Evolutionary conservation across 2,797 vertebrate species (phyloP), one percentile per base, ranked within the genome.

Genomic region (Eulemur coronatus): DNA sequence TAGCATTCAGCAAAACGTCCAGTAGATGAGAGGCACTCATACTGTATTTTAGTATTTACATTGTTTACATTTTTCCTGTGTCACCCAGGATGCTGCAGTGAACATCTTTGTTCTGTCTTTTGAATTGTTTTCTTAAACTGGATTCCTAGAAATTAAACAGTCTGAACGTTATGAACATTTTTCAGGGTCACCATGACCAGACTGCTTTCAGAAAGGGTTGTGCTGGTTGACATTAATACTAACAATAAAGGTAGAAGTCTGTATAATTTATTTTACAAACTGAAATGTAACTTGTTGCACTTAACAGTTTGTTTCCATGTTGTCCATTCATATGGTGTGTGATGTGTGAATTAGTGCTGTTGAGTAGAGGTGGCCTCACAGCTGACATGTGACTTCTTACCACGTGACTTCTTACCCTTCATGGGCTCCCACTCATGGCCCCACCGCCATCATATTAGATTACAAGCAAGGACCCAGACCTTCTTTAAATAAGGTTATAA

Each of bases 371-470:
- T 20, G 7, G 3, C 11, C 57, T 75, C 33, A 11, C 0, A 0
- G 48, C 35, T 38, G 6, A 5, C 12, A 8, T 7, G 41, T 28
- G 1, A 5, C 70, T 80, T 65, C 61, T 52, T 46, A 4, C 4
- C 43, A 14, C 2, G 0, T 0, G 8, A 17, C 9, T 35, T 43
- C 28, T 65, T 15, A 20, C 24, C 28, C 17, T 57, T 57, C 20
- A 2, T 5, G 0, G 5, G 4, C 22, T 1, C 1, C 52, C 1
- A 1, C 1, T 18, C 4, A 28, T 50, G 33, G 33, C 20, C 4
- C 9, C 10, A 2, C 26, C 3, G 0, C 59, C 35, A 8, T 8
- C 35, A 0, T 12, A 28, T 63, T 35, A 3, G 18, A 28, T 33
- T 35, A 52, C 14, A 59, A 20, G 52, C 46, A 22, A 52, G 63